Evolutionary conservation across 2,113 vertebrate genomes (phyloP).

Genomic region (Salminus brasiliensis): DNA sequence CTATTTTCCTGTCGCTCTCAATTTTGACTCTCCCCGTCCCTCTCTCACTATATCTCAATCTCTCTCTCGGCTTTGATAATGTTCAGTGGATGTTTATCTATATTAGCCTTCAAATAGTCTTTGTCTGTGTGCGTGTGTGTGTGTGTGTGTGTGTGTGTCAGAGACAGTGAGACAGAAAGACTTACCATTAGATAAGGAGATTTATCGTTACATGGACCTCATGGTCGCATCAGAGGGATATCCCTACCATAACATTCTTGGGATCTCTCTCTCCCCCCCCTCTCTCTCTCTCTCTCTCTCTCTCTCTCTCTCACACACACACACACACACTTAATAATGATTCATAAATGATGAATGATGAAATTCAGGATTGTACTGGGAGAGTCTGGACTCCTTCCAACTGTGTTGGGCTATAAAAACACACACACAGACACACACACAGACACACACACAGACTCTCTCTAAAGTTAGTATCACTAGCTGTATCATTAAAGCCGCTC

Average conservation of each 20-base stretch:
- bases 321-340: neutral
- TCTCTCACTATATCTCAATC: too few relatives aligned
- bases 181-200: neutral
- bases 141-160: neutral
- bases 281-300: too few relatives aligned
- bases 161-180: neutral
- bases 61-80: neutral
- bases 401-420: constrained; percentile 28
- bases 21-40: too few relatives aligned
- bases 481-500: neutral
- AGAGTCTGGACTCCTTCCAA: constrained; percentile 37
- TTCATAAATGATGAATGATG: constrained; percentile 46
- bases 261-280: too few relatives aligned
- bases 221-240: neutral
- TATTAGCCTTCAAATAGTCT: neutral
- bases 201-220: neutral
- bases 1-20: too few relatives aligned
- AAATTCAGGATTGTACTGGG: constrained; percentile 16
- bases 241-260: neutral
- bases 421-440: constrained; percentile 16
- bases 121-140: neutral
- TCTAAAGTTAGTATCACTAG: neutral
- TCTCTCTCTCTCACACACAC: too few relatives aligned
- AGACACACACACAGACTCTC: neutral
- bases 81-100: neutral